Conservation (phyloP, 2,113 vertebrate genomes). For the Nicator chloris region DNA sequence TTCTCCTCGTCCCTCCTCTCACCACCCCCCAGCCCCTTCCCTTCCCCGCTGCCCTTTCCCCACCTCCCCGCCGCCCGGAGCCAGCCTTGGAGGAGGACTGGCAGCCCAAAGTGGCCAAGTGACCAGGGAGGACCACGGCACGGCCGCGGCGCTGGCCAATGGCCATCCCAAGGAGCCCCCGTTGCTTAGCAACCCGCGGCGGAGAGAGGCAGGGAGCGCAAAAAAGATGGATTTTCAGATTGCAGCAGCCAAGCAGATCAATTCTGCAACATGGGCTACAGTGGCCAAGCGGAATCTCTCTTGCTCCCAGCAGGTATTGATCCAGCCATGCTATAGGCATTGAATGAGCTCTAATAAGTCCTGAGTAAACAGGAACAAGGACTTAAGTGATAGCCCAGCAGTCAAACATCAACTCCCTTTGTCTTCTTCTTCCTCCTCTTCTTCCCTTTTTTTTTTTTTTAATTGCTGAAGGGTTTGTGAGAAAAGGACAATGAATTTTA, state of each 20-base stretch:
- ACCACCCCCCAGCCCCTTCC: background rate
- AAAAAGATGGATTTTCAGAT: conserved; percentile 72
- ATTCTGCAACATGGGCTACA: conserved; percentile 76
- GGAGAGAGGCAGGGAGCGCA: conserved; percentile 61
- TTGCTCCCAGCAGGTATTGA: conserved; percentile 80
- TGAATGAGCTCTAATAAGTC: conserved; percentile 76
- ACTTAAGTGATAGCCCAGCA: conserved; percentile 69
- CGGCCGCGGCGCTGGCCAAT: conserved; percentile 56
- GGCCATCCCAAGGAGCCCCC: conserved; percentile 51
- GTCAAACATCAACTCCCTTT: conserved; percentile 71
- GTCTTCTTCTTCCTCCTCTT: conserved; percentile 53
- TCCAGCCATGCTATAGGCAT: conserved; percentile 73
- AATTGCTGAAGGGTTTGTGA: conserved; percentile 43
- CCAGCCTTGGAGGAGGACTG: conserved; percentile 65
- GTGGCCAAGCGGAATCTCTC: conserved; percentile 70
- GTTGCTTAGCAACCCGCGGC: conserved; percentile 77
- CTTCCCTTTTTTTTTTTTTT: background rate
- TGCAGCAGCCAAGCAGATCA: conserved; percentile 77
- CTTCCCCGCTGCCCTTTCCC: conserved; percentile 31
- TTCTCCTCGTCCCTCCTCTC: conserved; percentile 8
- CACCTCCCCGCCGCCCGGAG: conserved; percentile 34
- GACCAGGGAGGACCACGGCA: conserved; percentile 70
- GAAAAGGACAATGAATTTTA: conserved; percentile 29
- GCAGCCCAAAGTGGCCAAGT: conserved; percentile 72
- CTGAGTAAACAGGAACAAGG: conserved; percentile 72